Evolutionary conservation across 2,797 vertebrate species (phyloP).

Genomic region (Phrynocephalus guinanensis): DNA sequence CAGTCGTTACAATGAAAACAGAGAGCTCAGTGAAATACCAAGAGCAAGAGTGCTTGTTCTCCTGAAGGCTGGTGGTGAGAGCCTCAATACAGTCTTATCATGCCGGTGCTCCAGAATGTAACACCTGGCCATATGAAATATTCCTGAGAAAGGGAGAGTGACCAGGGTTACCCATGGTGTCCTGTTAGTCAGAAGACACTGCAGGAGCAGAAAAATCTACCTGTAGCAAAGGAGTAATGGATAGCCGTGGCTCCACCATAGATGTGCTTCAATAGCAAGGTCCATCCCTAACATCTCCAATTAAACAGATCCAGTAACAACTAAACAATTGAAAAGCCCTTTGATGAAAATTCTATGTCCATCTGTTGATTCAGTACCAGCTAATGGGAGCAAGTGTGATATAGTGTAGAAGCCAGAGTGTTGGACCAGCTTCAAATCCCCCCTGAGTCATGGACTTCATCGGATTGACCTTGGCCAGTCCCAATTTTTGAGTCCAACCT

Average conservation of each 20-base stretch:
- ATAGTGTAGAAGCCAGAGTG: neutral
- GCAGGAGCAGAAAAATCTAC: neutral
- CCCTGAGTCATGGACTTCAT: neutral
- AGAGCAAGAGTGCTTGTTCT: neutral
- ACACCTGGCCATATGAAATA: neutral
- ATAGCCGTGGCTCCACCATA: neutral
- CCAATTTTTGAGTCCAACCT: neutral
- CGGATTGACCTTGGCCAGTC: neutral
- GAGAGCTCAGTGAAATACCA: neutral
- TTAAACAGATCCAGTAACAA: neutral
- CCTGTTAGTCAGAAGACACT: neutral
- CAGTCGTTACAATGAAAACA: slow-evolving; percentile 25
- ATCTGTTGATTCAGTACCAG: neutral
- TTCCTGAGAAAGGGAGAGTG: too few species aligned
- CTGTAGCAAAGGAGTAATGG: neutral
- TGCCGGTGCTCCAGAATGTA: neutral
- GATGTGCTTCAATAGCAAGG: neutral
- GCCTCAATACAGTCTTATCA: too few species aligned
- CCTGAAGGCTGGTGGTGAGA: neutral
- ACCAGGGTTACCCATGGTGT: neutral
- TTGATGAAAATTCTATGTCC: neutral
- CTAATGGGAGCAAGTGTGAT: neutral
- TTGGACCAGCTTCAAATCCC: neutral
- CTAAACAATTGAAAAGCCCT: neutral
- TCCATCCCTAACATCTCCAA: neutral